Conservation (phyloP, 1,140 invertebrate species). For the Chelonus insularis region DNA sequence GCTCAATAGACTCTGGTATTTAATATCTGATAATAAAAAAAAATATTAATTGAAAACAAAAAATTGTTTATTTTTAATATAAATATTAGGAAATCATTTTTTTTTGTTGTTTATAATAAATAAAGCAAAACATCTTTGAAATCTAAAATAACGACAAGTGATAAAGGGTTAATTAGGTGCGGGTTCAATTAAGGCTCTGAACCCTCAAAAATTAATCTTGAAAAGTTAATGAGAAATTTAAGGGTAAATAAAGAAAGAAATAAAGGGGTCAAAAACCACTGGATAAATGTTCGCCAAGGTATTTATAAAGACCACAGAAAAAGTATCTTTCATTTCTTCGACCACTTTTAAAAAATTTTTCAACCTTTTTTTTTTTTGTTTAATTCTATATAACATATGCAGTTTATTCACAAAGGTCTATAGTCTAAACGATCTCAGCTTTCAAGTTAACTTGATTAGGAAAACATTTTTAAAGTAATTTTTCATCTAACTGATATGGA, state of each 20-base stretch:
- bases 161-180: too few relatives aligned
- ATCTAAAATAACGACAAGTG: too few relatives aligned
- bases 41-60: too few relatives aligned
- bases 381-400: not conserved
- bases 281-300: not conserved
- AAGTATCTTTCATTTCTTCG: not conserved
- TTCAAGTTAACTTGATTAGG: constrained; percentile 55
- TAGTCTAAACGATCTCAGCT: constrained; percentile 46
- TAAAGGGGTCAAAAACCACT: not conserved
- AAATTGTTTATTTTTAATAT: too few relatives aligned
- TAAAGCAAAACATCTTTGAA: too few relatives aligned
- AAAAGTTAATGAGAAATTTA: not conserved
- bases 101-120: too few relatives aligned
- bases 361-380: not conserved
- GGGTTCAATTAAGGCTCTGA: too few relatives aligned
- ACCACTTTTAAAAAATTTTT: constrained; percentile 1
- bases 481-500: constrained; percentile 46
- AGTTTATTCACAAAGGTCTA: constrained; percentile 31
- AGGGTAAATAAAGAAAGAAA: too few relatives aligned
- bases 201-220: not conserved
- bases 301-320: not conserved
- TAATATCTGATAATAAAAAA: too few relatives aligned
- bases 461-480: constrained; percentile 61
- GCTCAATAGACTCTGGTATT: too few relatives aligned
- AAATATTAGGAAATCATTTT: too few relatives aligned